Conservation (phyloP, 2,797 vertebrate species). For the Decapterus maruadsi region DNA sequence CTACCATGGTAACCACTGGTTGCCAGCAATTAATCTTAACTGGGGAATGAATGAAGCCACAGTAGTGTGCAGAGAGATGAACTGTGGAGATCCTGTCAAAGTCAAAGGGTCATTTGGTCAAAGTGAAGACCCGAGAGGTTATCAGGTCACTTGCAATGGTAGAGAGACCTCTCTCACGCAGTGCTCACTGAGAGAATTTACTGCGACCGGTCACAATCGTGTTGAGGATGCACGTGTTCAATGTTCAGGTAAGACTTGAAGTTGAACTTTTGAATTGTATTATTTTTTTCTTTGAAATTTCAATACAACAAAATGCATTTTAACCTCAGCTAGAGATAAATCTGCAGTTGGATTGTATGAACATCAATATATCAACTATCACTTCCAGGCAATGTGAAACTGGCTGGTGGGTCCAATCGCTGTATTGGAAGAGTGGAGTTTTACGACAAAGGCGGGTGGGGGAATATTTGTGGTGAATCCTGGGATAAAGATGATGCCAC, state of each 20-base stretch:
- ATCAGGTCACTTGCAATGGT: constrained; percentile 56
- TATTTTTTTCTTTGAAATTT: too few species aligned
- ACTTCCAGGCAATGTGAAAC: constrained; percentile 70
- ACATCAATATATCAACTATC: constrained; percentile 12
- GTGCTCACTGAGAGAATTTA: constrained; percentile 55
- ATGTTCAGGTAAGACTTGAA: constrained; percentile 68
- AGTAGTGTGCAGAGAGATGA: constrained; percentile 82
- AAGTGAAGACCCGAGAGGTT: constrained; percentile 12
- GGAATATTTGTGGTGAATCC: constrained; percentile 68
- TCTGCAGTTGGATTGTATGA: neutral
- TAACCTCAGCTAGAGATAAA: neutral
- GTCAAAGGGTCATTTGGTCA: constrained; percentile 40
- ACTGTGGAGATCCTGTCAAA: constrained; percentile 70
- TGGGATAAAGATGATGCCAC: constrained; percentile 72
- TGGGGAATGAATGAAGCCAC: constrained; percentile 72
- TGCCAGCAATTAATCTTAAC: constrained; percentile 41
- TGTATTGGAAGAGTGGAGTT: constrained; percentile 76
- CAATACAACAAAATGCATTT: neutral
- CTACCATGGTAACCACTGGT: constrained; percentile 53
- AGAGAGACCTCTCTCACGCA: constrained; percentile 58
- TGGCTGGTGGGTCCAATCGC: constrained; percentile 48
- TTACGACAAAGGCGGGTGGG: constrained; percentile 69
- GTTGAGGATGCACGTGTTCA: constrained; percentile 56
- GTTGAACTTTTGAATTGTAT: too few species aligned
- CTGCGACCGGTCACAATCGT: neutral